Percentiles rank a stretch among this genome's conserved stretches.
Conservation (phyloP, 2,888 invertebrate species). For the Anodontia alba region DNA sequence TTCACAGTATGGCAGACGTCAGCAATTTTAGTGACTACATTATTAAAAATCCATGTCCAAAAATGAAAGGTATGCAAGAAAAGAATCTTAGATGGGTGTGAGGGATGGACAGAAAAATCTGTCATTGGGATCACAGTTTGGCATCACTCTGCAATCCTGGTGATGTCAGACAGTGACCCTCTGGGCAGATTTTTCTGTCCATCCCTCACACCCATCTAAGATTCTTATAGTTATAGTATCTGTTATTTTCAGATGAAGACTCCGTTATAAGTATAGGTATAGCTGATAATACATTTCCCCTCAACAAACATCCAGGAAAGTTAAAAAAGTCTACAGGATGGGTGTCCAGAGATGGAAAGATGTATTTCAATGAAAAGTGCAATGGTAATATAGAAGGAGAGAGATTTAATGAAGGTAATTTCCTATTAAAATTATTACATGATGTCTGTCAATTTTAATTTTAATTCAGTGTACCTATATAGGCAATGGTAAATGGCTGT, state of each 20-base stretch:
- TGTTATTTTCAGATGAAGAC: slow-evolving; percentile 75
- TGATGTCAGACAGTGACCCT: too few relatives aligned
- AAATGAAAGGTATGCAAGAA: too few relatives aligned
- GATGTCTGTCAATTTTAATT: neutral
- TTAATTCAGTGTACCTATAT: neutral
- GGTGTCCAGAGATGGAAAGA: slow-evolving; percentile 77
- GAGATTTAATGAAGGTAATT: slow-evolving; percentile 75
- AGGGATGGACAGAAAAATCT: too few relatives aligned
- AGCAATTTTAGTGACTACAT: too few relatives aligned
- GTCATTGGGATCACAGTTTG: too few relatives aligned
- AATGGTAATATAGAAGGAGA: slow-evolving; percentile 79
- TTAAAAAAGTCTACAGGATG: slow-evolving; percentile 77
- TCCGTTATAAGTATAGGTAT: slow-evolving; percentile 78
- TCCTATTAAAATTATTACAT: neutral
- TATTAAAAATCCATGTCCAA: too few relatives aligned
- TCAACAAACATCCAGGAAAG: slow-evolving; percentile 77
- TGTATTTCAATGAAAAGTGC: slow-evolving; percentile 74
- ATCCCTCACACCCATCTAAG: too few relatives aligned
- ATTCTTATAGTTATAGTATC: too few relatives aligned
- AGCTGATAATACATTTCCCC: slow-evolving; percentile 68
- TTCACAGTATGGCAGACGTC: too few relatives aligned
- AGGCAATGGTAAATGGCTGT: neutral
- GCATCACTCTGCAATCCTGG: too few relatives aligned
- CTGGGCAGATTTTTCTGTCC: too few relatives aligned
- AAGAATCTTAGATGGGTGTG: too few relatives aligned